These are phyloP conservation scores for Pollimyrus isidori DNA, from an alignment of 2,113 vertebrate genomes.

Conservation along the genomic window DNA sequence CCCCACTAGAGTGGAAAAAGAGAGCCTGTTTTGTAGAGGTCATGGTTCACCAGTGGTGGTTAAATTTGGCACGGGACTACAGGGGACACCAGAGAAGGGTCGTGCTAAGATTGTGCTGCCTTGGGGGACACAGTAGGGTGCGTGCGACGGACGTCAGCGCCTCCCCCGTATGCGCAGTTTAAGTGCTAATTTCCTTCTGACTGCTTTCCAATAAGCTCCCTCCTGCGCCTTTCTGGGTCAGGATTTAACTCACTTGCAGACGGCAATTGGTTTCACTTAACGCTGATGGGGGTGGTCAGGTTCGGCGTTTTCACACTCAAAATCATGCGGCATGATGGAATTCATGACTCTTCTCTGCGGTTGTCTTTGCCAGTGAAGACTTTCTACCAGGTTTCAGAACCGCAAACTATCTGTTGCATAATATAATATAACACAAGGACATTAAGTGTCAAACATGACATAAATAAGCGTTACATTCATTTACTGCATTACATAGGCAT, in stretches of 20 bases:
- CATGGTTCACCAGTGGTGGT: background rate
- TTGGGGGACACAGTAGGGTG: background rate
- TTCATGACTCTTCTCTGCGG: background rate
- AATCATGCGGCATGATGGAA: background rate
- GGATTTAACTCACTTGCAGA: background rate
- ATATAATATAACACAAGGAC: background rate
- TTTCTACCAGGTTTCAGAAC: background rate
- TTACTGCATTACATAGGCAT: background rate
- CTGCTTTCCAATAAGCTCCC: background rate
- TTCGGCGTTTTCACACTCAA: background rate
- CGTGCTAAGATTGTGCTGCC: background rate
- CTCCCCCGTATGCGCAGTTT: background rate
- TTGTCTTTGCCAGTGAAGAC: background rate
- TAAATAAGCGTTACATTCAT: background rate
- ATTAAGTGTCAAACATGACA: background rate
- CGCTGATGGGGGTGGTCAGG: background rate
- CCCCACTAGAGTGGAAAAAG: background rate
- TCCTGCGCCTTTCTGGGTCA: background rate
- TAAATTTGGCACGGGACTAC: constrained; percentile 9
- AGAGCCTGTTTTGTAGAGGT: background rate
- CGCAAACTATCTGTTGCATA: background rate
- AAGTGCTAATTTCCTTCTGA: background rate
- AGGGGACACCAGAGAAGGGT: background rate
- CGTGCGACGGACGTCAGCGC: background rate
- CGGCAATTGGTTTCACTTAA: background rate